Conservation (phyloP, 1,140 invertebrate species). For the Notospermus geniculatus region DNA sequence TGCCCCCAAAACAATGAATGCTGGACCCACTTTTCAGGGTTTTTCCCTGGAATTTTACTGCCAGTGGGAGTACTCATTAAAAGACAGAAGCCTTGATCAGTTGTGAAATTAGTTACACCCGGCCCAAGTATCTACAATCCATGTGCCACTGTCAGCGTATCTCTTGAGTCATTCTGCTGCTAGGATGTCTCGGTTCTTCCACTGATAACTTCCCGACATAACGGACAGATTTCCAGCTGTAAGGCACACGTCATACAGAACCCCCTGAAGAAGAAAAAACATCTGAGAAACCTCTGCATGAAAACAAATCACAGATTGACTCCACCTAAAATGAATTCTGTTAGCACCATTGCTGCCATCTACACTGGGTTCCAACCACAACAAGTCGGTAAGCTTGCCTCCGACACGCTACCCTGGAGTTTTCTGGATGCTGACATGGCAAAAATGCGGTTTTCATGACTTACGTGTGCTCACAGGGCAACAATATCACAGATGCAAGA, state of each 20-base stretch:
- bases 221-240: constrained; percentile 79
- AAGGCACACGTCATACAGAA: constrained; percentile 79
- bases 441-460: constrained; percentile 9
- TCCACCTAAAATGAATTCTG: background rate
- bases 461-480: constrained; percentile 73
- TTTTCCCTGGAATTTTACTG: too few species aligned
- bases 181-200: constrained; percentile 28
- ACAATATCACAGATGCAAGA: constrained; percentile 69
- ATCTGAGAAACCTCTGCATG: background rate
- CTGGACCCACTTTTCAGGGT: too few species aligned
- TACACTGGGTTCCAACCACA: background rate
- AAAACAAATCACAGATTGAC: constrained; percentile 5
- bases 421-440: background rate
- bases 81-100: too few species aligned
- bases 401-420: background rate
- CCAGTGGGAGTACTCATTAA: too few species aligned
- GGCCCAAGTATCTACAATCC: too few species aligned
- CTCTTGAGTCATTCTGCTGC: background rate
- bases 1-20: too few species aligned
- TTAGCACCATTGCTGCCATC: background rate
- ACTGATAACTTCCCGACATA: constrained; percentile 73
- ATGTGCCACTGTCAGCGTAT: too few species aligned
- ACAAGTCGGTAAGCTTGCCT: background rate
- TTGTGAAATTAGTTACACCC: too few species aligned
- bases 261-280: constrained; percentile 63